Evolutionary conservation across 2,888 invertebrate genomes (phyloP), one percentile per base, ranked within the genome.

Genomic region (Chymomyza caudatula): DNA sequence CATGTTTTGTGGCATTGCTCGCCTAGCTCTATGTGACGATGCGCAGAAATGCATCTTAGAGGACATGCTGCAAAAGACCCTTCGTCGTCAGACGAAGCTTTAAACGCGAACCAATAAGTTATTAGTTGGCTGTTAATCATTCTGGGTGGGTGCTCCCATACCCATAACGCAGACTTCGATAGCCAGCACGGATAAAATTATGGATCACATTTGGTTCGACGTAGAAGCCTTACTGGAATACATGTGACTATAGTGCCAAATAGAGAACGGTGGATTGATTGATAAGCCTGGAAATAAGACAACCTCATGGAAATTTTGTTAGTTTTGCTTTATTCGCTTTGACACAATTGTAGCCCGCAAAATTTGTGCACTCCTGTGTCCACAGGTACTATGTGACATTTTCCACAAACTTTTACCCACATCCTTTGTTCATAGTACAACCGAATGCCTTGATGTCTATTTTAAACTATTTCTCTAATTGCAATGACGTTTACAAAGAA

Each of bases 91-190:
- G 91, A 98, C 98, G 97, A n/a, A 92, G 92, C 69, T 99, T 89
- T 96, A 97, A 92, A 99, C 99, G 0, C 93, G 99, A 85, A 98
- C 99, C 1, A 99, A 99, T 91, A 99, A 99, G 91, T 92, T 99
- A 73, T 99, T 99, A 0, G 99, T 99, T 92, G 97, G 97, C 2
- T 99, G 99, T 90, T 99, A 99, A 90, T 98, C 98, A 0, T 99
- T 98, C 91, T 99, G 99, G 99, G 98, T 98, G 91, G 98, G 98
- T 25, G 98, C 96, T 57, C 93, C 95, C 52, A 96, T 98, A 89
- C 96, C 97, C 19, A 93, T 98, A 52, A 92, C 98, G 51, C 96
- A 97, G 89, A 93, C 94, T 66, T 92, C 96, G 72, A 91, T 96
- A 59, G 89, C 91, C 15, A 90, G 64, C 2, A 56, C 58, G 63